Conservation (phyloP, 1,140 invertebrate species). For the Ctenoplectra terminalis region DNA sequence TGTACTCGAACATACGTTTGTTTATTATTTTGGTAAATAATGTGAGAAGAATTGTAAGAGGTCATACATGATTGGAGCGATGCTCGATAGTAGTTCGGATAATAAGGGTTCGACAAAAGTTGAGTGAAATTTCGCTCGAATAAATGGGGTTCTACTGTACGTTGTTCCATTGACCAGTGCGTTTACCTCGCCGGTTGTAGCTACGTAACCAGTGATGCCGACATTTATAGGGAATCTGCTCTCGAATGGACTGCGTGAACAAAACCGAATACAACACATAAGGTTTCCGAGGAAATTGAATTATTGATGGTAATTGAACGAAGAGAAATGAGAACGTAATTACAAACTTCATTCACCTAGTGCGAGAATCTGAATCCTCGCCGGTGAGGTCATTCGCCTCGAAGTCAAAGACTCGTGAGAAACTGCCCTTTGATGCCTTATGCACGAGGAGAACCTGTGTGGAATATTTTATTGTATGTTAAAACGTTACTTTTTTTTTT, state of each 20-base stretch:
- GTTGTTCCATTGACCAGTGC: neutral
- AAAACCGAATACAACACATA: constrained; percentile 42
- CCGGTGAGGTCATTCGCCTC: constrained; percentile 90
- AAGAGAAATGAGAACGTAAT: constrained; percentile 62
- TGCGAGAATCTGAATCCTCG: constrained; percentile 90
- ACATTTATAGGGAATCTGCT: constrained; percentile 98
- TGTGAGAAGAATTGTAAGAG: no score
- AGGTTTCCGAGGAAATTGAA: constrained; percentile 29
- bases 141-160: no score
- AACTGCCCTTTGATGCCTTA: constrained; percentile 93
- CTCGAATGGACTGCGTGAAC: constrained; percentile 90
- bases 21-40: no score
- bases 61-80: no score
- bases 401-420: constrained; percentile 95
- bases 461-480: neutral
- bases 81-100: no score
- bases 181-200: constrained; percentile 96
- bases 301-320: constrained; percentile 40
- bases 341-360: constrained; percentile 84
- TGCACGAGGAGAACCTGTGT: constrained; percentile 92
- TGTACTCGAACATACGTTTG: no score
- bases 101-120: no score
- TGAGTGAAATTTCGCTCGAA: no score
- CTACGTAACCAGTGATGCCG: constrained; percentile 97
- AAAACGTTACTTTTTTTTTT: neutral